A percentile compares a stretch with the other conserved stretches of the same genome.
Evolutionary conservation across 1,140 invertebrate genomes (phyloP).

Genomic region (Frieseomelitta varia): DNA sequence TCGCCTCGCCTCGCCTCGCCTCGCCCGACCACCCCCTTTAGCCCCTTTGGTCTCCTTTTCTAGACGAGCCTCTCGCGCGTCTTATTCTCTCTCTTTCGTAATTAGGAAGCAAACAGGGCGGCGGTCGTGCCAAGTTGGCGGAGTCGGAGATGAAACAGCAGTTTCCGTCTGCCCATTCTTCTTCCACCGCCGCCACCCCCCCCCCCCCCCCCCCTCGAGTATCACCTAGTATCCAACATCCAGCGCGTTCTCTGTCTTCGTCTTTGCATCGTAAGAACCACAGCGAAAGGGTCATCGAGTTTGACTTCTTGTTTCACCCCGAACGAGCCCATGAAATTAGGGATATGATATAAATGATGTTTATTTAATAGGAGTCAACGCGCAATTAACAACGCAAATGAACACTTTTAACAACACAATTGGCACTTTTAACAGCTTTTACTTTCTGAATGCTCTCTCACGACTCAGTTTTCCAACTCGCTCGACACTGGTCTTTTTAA

Average conservation of each 20-base stretch:
- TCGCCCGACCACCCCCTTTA: background rate
- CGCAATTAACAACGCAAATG: too few relatives aligned
- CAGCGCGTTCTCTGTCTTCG: background rate
- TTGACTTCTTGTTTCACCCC: too few relatives aligned
- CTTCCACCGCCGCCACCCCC: constrained; percentile 28
- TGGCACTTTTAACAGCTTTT: too few relatives aligned
- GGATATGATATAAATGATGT: too few relatives aligned
- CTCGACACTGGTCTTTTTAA: too few relatives aligned
- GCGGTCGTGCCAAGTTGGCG: constrained; percentile 75
- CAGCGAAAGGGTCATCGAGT: too few relatives aligned
- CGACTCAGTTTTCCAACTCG: too few relatives aligned
- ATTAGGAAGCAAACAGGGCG: constrained; percentile 75
- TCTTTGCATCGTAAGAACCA: too few relatives aligned
- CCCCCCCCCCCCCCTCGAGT: background rate
- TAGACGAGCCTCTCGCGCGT: constrained; percentile 20
- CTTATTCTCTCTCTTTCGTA: constrained; percentile 69
- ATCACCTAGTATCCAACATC: background rate
- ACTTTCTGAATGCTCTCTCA: too few relatives aligned
- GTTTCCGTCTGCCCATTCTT: constrained; percentile 70
- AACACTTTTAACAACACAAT: too few relatives aligned
- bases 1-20: background rate
- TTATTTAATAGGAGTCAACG: too few relatives aligned
- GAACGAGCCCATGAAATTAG: too few relatives aligned
- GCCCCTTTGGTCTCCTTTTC: background rate
- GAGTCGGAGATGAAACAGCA: constrained; percentile 74